These are phyloP conservation scores for Heliocidaris tuberculata DNA, from an alignment of 35 echinoderm and acorn worm species.

Conservation along the genomic window DNA sequence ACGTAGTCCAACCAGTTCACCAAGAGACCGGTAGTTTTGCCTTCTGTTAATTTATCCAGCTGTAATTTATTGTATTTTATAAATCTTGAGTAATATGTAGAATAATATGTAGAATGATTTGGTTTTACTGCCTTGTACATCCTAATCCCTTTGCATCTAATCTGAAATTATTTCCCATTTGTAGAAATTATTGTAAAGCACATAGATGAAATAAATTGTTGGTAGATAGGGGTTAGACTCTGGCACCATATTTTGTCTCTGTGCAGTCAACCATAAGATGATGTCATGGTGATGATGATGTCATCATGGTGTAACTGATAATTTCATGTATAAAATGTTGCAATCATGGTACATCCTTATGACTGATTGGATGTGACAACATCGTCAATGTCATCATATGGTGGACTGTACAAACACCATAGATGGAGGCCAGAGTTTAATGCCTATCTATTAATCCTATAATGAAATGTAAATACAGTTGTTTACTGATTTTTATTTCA, in stretches of 20 bases:
- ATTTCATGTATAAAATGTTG: too few relatives aligned
- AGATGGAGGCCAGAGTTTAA: too few relatives aligned
- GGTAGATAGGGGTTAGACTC: background rate
- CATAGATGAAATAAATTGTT: background rate
- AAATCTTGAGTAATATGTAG: background rate
- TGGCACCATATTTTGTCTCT: background rate
- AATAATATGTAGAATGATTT: background rate
- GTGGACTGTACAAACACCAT: too few relatives aligned
- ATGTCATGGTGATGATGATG: too few relatives aligned
- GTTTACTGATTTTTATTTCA: too few relatives aligned
- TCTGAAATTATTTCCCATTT: background rate
- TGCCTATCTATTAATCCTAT: too few relatives aligned
- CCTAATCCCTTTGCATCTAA: background rate
- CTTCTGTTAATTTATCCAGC: background rate
- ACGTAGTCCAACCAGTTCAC: background rate
- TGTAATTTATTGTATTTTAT: background rate
- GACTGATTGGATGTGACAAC: too few relatives aligned
- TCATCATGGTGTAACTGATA: too few relatives aligned
- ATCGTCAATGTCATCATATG: too few relatives aligned
- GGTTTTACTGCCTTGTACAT: background rate
- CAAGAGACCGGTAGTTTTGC: background rate
- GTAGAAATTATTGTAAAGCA: background rate
- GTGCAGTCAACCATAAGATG: too few relatives aligned
- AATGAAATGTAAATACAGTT: too few relatives aligned
- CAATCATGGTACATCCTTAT: too few relatives aligned